Conservation (phyloP, 1,140 invertebrate genomes). For the Drosophila mayri region DNA sequence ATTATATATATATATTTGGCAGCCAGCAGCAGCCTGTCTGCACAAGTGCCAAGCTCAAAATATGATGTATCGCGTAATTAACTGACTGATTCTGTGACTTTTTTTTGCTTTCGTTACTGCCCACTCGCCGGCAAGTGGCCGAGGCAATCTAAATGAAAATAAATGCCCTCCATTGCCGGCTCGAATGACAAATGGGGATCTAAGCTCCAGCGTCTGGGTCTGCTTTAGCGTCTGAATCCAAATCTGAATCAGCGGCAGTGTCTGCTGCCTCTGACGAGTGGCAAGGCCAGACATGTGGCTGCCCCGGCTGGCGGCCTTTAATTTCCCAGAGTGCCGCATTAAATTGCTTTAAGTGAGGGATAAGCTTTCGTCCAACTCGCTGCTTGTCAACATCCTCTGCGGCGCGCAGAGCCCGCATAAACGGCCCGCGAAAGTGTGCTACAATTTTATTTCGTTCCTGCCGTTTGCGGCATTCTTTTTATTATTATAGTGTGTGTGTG, state of each 20-base stretch:
- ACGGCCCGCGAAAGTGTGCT: slow-evolving; percentile 49
- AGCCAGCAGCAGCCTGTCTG: slow-evolving; percentile 16
- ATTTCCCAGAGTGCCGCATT: slow-evolving; percentile 64
- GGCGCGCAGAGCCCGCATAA: slow-evolving; percentile 23
- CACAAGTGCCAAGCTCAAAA: slow-evolving; percentile 22
- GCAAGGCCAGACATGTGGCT: slow-evolving; percentile 28
- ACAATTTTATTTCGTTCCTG: slow-evolving; percentile 49
- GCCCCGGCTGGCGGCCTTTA: slow-evolving; percentile 49
- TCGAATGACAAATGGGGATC: slow-evolving; percentile 63
- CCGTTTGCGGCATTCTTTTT: slow-evolving; percentile 37
- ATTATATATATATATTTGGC: slow-evolving; percentile 28
- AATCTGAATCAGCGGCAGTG: slow-evolving; percentile 20
- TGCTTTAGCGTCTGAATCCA: slow-evolving; percentile 11
- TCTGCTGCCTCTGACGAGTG: slow-evolving; percentile 17
- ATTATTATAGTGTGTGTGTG: slow-evolving; percentile 35
- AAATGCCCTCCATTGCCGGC: slow-evolving; percentile 56
- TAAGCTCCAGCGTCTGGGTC: slow-evolving; percentile 31
- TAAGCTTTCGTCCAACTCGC: slow-evolving; percentile 40
- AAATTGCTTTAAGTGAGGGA: slow-evolving; percentile 62
- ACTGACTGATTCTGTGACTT: slow-evolving; percentile 67
- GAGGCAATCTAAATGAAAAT: slow-evolving; percentile 70
- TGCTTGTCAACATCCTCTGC: slow-evolving; percentile 39
- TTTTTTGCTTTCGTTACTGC: slow-evolving; percentile 6
- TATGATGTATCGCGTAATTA: slow-evolving; percentile 76
- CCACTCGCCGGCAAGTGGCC: slow-evolving; percentile 44